Evolutionary conservation across 2,797 vertebrate genomes (phyloP).

Genomic region (Lithobates sylvaticus): DNA sequence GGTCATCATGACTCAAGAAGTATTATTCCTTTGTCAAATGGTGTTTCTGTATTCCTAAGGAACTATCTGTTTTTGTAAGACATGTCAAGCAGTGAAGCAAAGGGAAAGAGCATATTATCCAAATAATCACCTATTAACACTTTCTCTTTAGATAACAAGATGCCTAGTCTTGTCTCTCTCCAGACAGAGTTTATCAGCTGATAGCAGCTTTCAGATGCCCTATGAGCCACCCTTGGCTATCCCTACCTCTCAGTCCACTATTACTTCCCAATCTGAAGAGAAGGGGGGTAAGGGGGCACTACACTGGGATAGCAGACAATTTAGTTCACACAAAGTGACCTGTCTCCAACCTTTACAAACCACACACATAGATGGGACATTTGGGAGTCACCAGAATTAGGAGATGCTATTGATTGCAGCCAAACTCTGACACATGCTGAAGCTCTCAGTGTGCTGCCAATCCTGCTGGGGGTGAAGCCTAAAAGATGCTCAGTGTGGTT

Average conservation of each 20-base stretch:
- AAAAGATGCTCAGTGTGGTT: neutral
- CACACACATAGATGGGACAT: conserved; percentile 61
- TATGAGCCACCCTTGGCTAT: conserved; percentile 58
- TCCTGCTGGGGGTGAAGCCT: neutral
- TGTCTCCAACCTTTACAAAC: conserved; percentile 60
- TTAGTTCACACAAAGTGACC: conserved; percentile 60
- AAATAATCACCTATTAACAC: conserved; percentile 65
- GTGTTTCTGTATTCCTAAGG: neutral
- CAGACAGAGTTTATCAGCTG: conserved; percentile 52
- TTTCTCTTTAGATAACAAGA: conserved; percentile 65
- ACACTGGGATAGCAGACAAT: conserved; percentile 53
- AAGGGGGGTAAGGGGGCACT: conserved; percentile 35
- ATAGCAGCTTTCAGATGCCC: conserved; percentile 42
- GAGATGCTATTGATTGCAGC: conserved; percentile 37
- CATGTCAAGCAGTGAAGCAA: conserved; percentile 5
- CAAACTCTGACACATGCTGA: conserved; percentile 25
- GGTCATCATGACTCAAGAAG: neutral
- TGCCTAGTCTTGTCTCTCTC: conserved; percentile 44
- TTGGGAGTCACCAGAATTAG: conserved; percentile 38
- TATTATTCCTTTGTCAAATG: conserved; percentile 12
- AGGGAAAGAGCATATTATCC: conserved; percentile 38
- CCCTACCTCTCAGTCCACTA: conserved; percentile 23
- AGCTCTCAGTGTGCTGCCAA: conserved; percentile 7
- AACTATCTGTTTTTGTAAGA: conserved; percentile 27
- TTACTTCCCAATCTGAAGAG: conserved; percentile 31